Evolutionary conservation across 2,888 invertebrate genomes (phyloP).

Genomic region (Coelinius sp.): DNA sequence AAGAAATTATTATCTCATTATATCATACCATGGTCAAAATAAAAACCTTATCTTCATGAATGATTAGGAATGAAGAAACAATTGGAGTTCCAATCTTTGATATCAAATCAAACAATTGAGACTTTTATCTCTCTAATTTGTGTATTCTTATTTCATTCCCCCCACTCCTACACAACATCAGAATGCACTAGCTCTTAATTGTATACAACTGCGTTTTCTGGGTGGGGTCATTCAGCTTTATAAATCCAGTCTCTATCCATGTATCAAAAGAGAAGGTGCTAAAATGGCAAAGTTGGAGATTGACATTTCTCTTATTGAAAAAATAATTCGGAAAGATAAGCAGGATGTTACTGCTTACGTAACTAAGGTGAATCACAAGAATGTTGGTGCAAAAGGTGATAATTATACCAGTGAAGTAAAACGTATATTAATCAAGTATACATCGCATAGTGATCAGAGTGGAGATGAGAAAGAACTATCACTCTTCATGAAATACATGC

Average conservation of each 20-base stretch:
- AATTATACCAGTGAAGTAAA: conserved; percentile 67
- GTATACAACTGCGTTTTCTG: too few relatives aligned
- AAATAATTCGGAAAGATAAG: conserved; percentile 53
- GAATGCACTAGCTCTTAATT: too few relatives aligned
- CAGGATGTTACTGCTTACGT: conserved; percentile 57
- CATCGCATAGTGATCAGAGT: conserved; percentile 37
- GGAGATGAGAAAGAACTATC: conserved; percentile 48
- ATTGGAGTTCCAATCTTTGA: too few relatives aligned
- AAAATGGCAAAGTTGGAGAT: not conserved
- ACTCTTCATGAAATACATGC: conserved; percentile 56
- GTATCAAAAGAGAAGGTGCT: not conserved
- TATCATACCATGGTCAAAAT: too few relatives aligned
- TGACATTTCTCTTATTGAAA: conserved; percentile 42
- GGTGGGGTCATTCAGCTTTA: not conserved
- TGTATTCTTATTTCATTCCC: too few relatives aligned
- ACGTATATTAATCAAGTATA: conserved; percentile 52
- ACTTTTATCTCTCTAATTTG: not conserved
- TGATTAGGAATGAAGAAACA: too few relatives aligned
- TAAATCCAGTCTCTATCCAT: not conserved
- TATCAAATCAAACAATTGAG: not conserved
- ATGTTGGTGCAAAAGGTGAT: conserved; percentile 64
- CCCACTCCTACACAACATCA: too few relatives aligned
- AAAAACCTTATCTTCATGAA: too few relatives aligned
- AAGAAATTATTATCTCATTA: too few relatives aligned
- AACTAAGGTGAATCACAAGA: conserved; percentile 53